Evolutionary conservation across 2,888 invertebrate genomes (phyloP).

Genomic region (Noctua comes): DNA sequence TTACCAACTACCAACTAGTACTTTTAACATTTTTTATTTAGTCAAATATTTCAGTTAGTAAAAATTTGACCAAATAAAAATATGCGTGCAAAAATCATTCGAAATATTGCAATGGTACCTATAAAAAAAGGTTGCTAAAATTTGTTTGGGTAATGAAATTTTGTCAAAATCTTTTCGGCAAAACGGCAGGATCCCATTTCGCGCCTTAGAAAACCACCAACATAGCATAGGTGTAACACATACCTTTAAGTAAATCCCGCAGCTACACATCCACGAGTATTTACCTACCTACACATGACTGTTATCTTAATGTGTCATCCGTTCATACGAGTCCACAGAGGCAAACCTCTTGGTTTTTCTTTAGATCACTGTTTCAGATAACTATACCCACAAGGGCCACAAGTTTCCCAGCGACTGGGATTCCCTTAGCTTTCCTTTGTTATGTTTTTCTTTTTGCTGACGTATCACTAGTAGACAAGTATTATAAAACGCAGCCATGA

Average conservation of each 20-base stretch:
- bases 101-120: too few relatives aligned
- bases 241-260: neutral
- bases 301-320: constrained; percentile 7
- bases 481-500: constrained; percentile 5
- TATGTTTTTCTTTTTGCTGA: constrained; percentile 12
- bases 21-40: too few relatives aligned
- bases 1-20: too few relatives aligned
- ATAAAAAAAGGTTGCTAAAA: too few relatives aligned
- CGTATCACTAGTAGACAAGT: neutral
- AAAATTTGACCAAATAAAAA: too few relatives aligned
- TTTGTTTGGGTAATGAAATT: too few relatives aligned
- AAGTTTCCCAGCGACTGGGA: constrained; percentile 2
- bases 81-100: too few relatives aligned
- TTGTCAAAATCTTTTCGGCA: too few relatives aligned
- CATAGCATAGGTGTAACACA: neutral
- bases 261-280: neutral
- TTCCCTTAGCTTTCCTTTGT: constrained; percentile 3
- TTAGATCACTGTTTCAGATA: neutral
- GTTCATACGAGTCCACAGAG: neutral
- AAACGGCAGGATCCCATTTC: too few relatives aligned
- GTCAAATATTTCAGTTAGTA: too few relatives aligned
- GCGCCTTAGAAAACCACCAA: neutral
- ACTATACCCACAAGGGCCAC: too few relatives aligned
- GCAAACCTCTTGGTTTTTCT: constrained; percentile 1
- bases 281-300: neutral